These are phyloP conservation scores for Oncorhynchus nerka DNA, from an alignment of 2,113 vertebrate species.

Conservation along the genomic window DNA sequence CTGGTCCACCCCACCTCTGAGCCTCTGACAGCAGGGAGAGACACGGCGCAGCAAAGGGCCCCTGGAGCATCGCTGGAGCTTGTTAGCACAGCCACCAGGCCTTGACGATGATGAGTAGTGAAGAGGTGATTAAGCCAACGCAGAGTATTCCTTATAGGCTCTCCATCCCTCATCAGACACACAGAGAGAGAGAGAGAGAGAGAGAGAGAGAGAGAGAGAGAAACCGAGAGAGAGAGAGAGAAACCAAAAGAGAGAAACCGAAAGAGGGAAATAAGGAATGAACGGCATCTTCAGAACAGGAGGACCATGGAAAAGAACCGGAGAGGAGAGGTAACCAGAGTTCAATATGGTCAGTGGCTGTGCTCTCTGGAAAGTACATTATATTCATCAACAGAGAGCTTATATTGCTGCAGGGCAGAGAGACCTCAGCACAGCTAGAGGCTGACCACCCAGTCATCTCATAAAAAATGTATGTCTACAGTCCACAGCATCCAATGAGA, in stretches of 20 bases:
- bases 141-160: conserved; percentile 44
- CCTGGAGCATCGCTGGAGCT: conserved; percentile 52
- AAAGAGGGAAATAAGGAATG: background rate
- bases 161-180: conserved; percentile 46
- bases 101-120: conserved; percentile 66
- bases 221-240: conserved; percentile 22
- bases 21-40: conserved; percentile 44
- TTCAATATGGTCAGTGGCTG: conserved; percentile 51
- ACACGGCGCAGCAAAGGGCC: conserved; percentile 37
- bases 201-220: background rate
- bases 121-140: conserved; percentile 66
- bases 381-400: conserved; percentile 49
- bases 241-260: conserved; percentile 2
- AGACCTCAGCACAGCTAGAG: conserved; percentile 36
- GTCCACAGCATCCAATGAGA: conserved; percentile 3
- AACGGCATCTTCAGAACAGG: background rate
- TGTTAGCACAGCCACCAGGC: conserved; percentile 63
- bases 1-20: conserved; percentile 48
- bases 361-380: conserved; percentile 33
- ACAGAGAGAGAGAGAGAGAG: conserved; percentile 37
- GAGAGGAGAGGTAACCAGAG: conserved; percentile 32
- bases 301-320: conserved; percentile 1
- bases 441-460: conserved; percentile 41
- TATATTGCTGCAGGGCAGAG: conserved; percentile 39
- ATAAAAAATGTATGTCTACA: conserved; percentile 37